Evolutionary conservation across 1,140 invertebrate species (phyloP).

Genomic region (Rhyzopertha dominica): DNA sequence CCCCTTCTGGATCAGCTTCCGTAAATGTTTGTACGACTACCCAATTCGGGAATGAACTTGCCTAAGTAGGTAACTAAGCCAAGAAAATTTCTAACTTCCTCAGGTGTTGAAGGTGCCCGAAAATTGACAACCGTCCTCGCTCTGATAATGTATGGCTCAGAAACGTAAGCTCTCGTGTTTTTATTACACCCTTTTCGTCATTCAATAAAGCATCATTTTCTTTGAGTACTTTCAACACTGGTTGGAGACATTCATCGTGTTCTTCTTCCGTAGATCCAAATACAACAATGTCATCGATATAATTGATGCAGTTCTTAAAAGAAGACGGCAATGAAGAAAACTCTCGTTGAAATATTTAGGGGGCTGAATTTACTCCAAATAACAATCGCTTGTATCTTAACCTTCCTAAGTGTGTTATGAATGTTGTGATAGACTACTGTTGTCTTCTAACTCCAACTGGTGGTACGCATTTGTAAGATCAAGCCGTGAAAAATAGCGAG

Average conservation of each 20-base stretch:
- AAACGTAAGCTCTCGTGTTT: background rate
- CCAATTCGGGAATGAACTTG: slow-evolving; percentile 12
- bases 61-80: slow-evolving; percentile 1
- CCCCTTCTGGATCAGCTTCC: slow-evolving; percentile 8
- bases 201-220: slow-evolving; percentile 21
- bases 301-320: slow-evolving; percentile 5
- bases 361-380: background rate
- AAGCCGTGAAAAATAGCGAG: slow-evolving; percentile 24
- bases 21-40: slow-evolving; percentile 1
- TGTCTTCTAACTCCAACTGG: slow-evolving; percentile 31
- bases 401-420: slow-evolving; percentile 24
- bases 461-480: slow-evolving; percentile 28
- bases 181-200: slow-evolving; percentile 18
- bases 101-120: background rate
- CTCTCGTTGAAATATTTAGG: background rate
- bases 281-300: slow-evolving; percentile 1
- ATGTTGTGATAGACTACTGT: slow-evolving; percentile 20
- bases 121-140: too few species aligned
- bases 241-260: slow-evolving; percentile 1
- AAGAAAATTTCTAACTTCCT: background rate
- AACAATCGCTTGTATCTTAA: too few species aligned
- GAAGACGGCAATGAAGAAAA: too few species aligned
- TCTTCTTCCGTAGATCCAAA: slow-evolving; percentile 1
- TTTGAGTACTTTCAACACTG: slow-evolving; percentile 10
- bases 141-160: slow-evolving; percentile 1